Conservation (phyloP, 2,888 invertebrate species). For the Halictus quadricinctus region DNA sequence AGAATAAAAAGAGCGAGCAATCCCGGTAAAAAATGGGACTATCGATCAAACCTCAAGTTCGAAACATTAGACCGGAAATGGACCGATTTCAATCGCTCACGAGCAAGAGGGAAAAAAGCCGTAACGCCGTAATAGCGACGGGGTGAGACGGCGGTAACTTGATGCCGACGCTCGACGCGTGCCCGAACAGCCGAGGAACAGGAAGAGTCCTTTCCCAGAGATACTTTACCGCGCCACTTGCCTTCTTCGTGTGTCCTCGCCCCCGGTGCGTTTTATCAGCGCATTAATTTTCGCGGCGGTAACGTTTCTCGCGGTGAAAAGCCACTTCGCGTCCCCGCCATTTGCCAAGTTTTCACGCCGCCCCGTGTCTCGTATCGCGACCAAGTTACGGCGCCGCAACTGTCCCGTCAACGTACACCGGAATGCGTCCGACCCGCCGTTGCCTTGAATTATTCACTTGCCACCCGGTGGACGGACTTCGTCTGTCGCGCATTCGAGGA, state of each 20-base stretch:
- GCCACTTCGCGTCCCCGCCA: constrained; percentile 26
- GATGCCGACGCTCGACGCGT: constrained; percentile 66
- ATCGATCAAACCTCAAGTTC: constrained; percentile 71
- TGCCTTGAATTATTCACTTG: not conserved
- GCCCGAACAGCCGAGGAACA: constrained; percentile 35
- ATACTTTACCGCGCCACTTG: constrained; percentile 44
- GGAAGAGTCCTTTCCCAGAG: constrained; percentile 46
- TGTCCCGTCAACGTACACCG: not conserved
- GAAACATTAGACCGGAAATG: constrained; percentile 61
- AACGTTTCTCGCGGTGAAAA: constrained; percentile 28
- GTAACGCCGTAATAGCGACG: constrained; percentile 68
- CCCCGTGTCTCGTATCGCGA: not conserved
- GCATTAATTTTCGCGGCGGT: constrained; percentile 50
- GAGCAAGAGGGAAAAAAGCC: constrained; percentile 48
- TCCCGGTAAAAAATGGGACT: constrained; percentile 54
- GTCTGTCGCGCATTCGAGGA: not conserved
- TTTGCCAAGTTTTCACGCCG: constrained; percentile 40
- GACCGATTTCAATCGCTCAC: constrained; percentile 52
- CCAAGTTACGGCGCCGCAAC: constrained; percentile 37
- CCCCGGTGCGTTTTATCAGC: constrained; percentile 42
- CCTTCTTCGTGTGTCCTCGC: constrained; percentile 48
- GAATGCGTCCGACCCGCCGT: not conserved
- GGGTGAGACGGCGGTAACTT: constrained; percentile 63
- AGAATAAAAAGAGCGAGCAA: not conserved
- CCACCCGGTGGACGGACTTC: not conserved